phyloP scores from a whole-genome alignment of 2,888 invertebrate species.

The Drosophila suboccidentalis region DNA sequence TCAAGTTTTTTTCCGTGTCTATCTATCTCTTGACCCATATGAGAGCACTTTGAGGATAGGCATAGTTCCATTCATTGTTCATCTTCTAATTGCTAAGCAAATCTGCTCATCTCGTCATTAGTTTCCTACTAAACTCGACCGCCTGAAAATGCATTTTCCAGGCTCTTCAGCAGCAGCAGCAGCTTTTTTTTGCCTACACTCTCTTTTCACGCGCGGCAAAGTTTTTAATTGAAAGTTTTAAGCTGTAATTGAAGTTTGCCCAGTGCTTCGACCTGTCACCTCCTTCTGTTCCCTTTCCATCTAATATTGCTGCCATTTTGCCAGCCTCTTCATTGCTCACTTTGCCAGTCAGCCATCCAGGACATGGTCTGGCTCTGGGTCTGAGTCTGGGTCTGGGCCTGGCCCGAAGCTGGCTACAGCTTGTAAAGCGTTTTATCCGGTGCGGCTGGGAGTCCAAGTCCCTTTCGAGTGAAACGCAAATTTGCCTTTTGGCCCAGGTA shows the following conservation, averaged over 20 bases:
- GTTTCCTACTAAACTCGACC: constrained; percentile 44
- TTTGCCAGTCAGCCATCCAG: no score
- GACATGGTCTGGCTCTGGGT: constrained; percentile 8
- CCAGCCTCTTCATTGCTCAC: constrained; percentile 65
- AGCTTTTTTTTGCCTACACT: constrained; percentile 12
- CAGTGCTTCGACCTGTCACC: constrained; percentile 66
- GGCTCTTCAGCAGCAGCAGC: constrained; percentile 34
- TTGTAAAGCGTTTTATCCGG: constrained; percentile 69
- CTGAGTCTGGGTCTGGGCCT: constrained; percentile 17
- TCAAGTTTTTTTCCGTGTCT: not conserved
- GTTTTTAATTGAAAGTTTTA: constrained; percentile 78
- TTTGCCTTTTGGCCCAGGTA: constrained; percentile 71
- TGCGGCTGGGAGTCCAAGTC: constrained; percentile 39
- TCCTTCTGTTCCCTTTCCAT: constrained; percentile 7
- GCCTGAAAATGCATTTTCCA: constrained; percentile 51
- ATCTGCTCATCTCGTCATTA: constrained; percentile 46
- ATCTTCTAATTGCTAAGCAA: constrained; percentile 45
- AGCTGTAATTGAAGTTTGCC: constrained; percentile 77
- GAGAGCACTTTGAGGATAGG: constrained; percentile 6
- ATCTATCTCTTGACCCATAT: constrained; percentile 24
- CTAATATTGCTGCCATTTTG: constrained; percentile 60
- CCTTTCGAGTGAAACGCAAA: constrained; percentile 71
- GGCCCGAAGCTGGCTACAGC: constrained; percentile 44
- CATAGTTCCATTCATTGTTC: constrained; percentile 9
- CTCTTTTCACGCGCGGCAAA: constrained; percentile 65